Percentiles rank a stretch among this genome's conserved stretches.
Evolutionary conservation across 2,797 vertebrate genomes (phyloP).

Genomic region (Myotis vivesi): DNA sequence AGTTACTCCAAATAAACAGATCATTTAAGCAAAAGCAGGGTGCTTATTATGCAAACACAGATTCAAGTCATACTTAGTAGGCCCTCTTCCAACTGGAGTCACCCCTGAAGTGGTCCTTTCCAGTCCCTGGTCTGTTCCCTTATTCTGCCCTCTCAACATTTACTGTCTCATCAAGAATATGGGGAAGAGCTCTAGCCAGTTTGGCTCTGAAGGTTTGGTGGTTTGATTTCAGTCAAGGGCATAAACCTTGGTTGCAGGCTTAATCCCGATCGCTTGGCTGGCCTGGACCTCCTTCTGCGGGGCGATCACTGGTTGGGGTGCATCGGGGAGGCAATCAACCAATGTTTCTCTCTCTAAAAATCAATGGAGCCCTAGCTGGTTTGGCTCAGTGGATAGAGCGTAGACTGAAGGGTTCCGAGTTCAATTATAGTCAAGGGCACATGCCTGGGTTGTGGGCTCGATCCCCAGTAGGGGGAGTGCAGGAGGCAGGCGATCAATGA

Average conservation of each 20-base stretch:
- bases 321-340: background rate
- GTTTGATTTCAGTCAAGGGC: background rate
- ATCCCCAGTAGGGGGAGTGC: no score
- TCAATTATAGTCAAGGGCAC: no score
- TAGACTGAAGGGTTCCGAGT: no score
- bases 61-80: background rate
- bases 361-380: background rate
- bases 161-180: background rate
- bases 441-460: no score
- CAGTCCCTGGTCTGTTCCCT: background rate
- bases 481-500: background rate
- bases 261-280: no score
- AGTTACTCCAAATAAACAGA: slow-evolving; percentile 10
- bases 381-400: background rate
- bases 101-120: background rate
- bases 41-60: background rate
- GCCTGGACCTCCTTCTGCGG: no score
- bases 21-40: background rate
- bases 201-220: background rate
- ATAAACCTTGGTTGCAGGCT: background rate
- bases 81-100: background rate
- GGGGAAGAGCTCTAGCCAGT: background rate
- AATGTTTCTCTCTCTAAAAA: no score
- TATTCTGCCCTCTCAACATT: background rate
- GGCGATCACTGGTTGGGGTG: no score